Percentiles rank a stretch among this genome's conserved stretches.
Conservation (phyloP, 2,888 invertebrate genomes). For the Xestoiulus laeticollis region DNA sequence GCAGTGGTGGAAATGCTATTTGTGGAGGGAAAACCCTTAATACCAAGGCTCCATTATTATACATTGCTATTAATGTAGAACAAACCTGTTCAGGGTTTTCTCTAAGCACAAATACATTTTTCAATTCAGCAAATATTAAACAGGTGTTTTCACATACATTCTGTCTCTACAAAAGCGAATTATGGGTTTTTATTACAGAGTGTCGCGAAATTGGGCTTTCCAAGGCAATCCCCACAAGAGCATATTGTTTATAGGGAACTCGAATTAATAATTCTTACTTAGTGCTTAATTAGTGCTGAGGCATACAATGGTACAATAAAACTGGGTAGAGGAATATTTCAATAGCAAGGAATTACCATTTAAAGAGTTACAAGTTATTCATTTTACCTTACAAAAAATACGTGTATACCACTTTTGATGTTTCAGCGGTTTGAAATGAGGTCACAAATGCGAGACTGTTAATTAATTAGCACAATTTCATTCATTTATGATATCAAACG, state of each 20-base stretch:
- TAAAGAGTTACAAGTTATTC: no score
- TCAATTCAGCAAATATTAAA: constrained; percentile 16
- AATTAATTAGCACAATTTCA: no score
- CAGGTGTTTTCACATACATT: constrained; percentile 30
- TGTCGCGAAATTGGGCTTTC: background rate
- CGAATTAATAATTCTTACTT: background rate
- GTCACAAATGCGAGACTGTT: no score
- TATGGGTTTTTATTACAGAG: background rate
- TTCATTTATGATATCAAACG: no score
- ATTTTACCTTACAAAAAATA: no score
- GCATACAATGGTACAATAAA: background rate
- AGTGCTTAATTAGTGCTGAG: background rate
- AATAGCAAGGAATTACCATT: no score
- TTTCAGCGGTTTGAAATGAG: no score
- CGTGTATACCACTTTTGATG: no score
- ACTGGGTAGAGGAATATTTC: no score
- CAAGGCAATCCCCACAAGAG: background rate
- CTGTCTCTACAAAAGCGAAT: background rate
- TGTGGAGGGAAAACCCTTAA: background rate
- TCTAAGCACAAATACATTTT: background rate
- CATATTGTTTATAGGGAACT: no score
- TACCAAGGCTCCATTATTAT: background rate
- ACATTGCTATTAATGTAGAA: background rate
- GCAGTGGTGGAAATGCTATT: background rate
- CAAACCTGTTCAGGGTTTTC: constrained; percentile 32